phyloP scores from a whole-genome alignment of 2,113 vertebrate genomes.

The Nanorana parkeri region DNA sequence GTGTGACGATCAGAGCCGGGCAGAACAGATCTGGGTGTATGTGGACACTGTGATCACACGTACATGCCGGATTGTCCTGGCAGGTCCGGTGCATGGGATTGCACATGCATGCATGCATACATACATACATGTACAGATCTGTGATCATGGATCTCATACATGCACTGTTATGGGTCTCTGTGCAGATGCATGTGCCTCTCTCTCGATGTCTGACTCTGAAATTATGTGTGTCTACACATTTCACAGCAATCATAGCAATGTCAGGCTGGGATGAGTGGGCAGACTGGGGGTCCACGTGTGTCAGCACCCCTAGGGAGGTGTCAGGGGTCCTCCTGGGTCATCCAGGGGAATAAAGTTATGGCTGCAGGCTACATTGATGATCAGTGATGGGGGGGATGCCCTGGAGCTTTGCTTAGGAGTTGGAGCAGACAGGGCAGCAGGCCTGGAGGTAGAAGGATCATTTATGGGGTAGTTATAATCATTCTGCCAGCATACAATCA shows the following conservation, averaged over 20 bases:
- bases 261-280: not conserved
- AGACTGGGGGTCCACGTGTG: slow-evolving; percentile 3
- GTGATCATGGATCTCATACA: not conserved
- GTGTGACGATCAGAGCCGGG: not conserved
- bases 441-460: not conserved
- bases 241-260: not conserved
- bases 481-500: not conserved
- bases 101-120: not conserved
- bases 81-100: too few relatives aligned
- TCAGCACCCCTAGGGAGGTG: slow-evolving; percentile 14
- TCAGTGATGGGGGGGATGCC: not conserved
- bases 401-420: slow-evolving; percentile 7
- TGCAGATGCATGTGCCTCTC: not conserved
- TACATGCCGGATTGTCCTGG: not conserved
- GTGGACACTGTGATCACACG: not conserved
- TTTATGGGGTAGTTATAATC: slow-evolving; percentile 10
- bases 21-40: not conserved
- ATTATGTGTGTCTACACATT: not conserved
- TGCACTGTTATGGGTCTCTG: not conserved
- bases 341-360: slow-evolving; percentile 34
- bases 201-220: not conserved
- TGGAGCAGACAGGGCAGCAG: not conserved
- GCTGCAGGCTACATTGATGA: slow-evolving; percentile 28
- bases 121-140: not conserved
- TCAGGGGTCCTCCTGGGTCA: not conserved